Evolutionary conservation across 92 coral and sea anemone genomes (phyloP), one percentile per base, ranked within the genome.

Genomic region (Porites cylindrica): DNA sequence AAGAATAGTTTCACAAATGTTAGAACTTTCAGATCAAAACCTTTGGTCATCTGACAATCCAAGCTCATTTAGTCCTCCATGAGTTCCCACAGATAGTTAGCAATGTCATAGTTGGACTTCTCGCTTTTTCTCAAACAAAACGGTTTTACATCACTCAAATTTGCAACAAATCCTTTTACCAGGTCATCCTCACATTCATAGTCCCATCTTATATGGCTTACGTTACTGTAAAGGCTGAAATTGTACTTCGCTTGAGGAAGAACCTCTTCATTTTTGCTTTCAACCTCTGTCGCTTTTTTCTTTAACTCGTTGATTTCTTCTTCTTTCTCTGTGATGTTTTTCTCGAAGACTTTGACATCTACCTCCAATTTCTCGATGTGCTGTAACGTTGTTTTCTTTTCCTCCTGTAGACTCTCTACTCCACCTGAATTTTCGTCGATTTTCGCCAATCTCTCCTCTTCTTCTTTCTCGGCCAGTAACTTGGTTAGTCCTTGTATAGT

Each of bases 181-280:
- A 92, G 93, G 23, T 93, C 96, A 16, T 92, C 98, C 10, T 87
- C 94, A 71, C 93, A 70, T 53, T 93, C 93, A 70, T 97, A 97
- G 82, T 95, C 98, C 99, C 99, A 97, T 38, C 99, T 96, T 54
- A 97, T 89, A 20, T 95, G 98, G 13, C 97, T 91, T 32, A 97
- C 88, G 74, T 95, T 97, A 10, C 96, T 93, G 60, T 92, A 97
- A 52, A 97, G 90, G 78, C 96, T 97, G 87, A 97, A 97, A 67
- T 94, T 91, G 88, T 95, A 93, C 85, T 95, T 97, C 19, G 94
- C 89, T 85, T 95, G 93, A 21, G 99, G 96, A 54, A 95, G 94
- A 56, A 96, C 91, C n/a, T 92, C 98, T 19, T 87, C 84, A 38
- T 72, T 85, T 60, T 91, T 84, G 75, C 70, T 92, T 14, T 88